Base-by-base conservation (phyloP, 1,140 invertebrate species). In the Belonocnema kinseyi region DNA sequence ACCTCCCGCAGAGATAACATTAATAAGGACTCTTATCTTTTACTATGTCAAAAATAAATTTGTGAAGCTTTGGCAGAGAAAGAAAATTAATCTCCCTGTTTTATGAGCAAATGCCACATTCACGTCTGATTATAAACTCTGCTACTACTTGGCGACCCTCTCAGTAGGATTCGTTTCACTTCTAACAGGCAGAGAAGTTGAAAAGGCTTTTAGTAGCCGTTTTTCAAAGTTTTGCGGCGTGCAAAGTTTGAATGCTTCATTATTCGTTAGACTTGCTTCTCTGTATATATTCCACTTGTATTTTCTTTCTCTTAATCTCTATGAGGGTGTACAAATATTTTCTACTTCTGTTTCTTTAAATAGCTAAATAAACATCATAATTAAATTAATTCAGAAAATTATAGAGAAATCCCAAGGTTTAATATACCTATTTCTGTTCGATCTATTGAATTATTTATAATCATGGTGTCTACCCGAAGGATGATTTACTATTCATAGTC, bases 111-210 rank as follows among this genome's bases (percentile, higher is more conserved):
- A 33, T 66, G 61, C 61, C 61, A n/a, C 26, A 66, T 66, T 66
- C 61, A 66, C 61, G 61, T 66, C 61, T 66, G 61, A 66, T 66
- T 66, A 66, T 66, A 66, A 66, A 66, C 61, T 66, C 61, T 66
- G 33, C 61, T 66, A 66, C 61, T 66, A 66, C 61, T 66, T 66
- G 40, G 40, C 40, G 40, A 11, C 40, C 10, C 40, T 11, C 40
- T 46, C 6, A 11, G 40, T 46, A 46, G 40, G 11, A 10, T 46
- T 46, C 1, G 40, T 46, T 46, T 46, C 40, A 46, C 40, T 46
- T 11, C 40, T 7, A 46, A 46, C 40, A 46, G 40, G 7, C 40
- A 46, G 40, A 46, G 40, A 66, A 26, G 61, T 40, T 66, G 61
- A n/a, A 40, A 66, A 66, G 21, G 61, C 61, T 40, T 66, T 66